These are phyloP conservation scores for Anastrepha ludens DNA, from an alignment of 1,140 invertebrate species.

Conservation along the genomic window DNA sequence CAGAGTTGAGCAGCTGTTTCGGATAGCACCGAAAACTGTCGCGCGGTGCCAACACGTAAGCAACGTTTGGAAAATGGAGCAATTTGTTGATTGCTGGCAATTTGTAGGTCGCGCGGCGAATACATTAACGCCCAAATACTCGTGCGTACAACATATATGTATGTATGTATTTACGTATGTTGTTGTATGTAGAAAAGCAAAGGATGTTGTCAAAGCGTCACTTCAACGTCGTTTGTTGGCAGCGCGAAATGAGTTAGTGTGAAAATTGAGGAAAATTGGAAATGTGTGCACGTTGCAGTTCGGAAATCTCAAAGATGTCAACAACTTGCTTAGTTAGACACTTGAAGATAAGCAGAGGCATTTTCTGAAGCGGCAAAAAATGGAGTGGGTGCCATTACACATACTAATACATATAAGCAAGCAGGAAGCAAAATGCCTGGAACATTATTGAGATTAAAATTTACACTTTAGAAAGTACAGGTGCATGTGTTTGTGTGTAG, in stretches of 20 bases:
- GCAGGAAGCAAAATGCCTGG: neutral
- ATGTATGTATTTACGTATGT: neutral
- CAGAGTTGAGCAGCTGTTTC: neutral
- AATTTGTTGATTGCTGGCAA: slow-evolving; percentile 44
- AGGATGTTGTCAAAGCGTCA: neutral
- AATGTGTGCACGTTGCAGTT: neutral
- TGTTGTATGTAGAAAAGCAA: neutral
- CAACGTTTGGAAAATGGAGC: slow-evolving; percentile 37
- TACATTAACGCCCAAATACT: neutral
- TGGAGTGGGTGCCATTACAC: neutral
- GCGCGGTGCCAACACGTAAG: slow-evolving; percentile 4
- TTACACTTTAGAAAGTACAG: neutral
- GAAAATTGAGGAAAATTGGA: slow-evolving; percentile 32
- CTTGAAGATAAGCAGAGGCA: neutral
- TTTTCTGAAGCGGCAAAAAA: neutral
- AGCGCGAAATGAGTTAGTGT: neutral
- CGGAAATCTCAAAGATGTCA: slow-evolving; percentile 27
- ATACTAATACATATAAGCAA: neutral
- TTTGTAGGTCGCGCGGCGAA: slow-evolving; percentile 34
- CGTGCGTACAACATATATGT: too few species aligned
- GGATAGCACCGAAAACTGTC: neutral
- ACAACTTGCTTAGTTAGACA: slow-evolving; percentile 21
- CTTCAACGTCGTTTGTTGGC: neutral
- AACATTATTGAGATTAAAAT: neutral
- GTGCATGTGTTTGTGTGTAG: neutral